Conservation (phyloP, 2,113 vertebrate species). For the Nestor notabilis region DNA sequence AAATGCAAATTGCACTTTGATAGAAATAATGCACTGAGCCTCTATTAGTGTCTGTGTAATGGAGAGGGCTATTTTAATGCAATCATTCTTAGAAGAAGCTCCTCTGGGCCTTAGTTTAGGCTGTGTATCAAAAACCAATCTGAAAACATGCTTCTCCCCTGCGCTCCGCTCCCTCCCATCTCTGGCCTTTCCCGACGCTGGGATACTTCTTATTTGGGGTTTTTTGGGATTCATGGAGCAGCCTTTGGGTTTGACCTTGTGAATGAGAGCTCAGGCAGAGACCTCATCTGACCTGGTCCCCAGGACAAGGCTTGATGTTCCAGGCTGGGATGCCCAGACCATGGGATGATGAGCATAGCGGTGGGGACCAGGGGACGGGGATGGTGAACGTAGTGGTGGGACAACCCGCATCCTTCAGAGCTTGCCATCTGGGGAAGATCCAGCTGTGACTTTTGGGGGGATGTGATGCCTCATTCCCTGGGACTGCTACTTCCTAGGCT, state of each 20-base stretch:
- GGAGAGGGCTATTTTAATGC: constrained; percentile 67
- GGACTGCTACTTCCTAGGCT: neutral
- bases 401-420: neutral
- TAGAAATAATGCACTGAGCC: constrained; percentile 54
- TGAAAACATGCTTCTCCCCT: neutral
- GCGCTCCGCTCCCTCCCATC: neutral
- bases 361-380: neutral
- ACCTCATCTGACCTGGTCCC: rapidly evolving
- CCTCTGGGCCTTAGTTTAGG: neutral
- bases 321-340: neutral
- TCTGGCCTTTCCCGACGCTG: neutral
- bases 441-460: neutral
- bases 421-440: rapidly evolving
- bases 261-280: neutral
- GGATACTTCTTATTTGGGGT: neutral
- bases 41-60: constrained; percentile 53
- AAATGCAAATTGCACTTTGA: constrained; percentile 77
- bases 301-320: neutral
- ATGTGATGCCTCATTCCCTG: neutral
- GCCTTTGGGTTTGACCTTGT: rapidly evolving
- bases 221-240: neutral
- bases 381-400: rapidly evolving
- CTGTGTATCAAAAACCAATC: constrained; percentile 66
- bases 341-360: rapidly evolving
- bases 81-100: constrained; percentile 60